phyloP scores from a whole-genome alignment of 2,888 invertebrate species.

The Pardosa pseudoannulata region DNA sequence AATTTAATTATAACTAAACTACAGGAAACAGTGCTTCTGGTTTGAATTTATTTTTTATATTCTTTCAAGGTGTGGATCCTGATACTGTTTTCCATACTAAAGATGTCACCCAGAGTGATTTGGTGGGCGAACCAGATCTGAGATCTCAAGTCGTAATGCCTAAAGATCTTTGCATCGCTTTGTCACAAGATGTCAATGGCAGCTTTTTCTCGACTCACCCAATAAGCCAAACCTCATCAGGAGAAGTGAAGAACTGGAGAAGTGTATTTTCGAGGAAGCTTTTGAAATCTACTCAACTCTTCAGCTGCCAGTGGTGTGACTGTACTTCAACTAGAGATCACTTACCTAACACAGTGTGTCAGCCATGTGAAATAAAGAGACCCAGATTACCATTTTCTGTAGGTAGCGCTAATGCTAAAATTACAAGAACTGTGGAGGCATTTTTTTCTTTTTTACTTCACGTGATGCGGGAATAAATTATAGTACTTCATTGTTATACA shows the following conservation, averaged over 20 bases:
- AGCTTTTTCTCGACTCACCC: conserved; percentile 72
- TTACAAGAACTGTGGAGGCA: conserved; percentile 53
- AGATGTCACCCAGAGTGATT: conserved; percentile 63
- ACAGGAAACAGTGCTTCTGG: no score
- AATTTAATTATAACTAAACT: no score
- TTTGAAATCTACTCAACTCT: conserved; percentile 77
- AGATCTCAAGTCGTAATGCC: conserved; percentile 56
- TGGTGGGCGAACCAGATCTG: conserved; percentile 65
- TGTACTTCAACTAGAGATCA: conserved; percentile 78
- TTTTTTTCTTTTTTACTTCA: conserved; percentile 51
- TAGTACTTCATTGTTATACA: background rate
- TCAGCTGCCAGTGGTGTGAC: conserved; percentile 78
- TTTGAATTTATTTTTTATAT: no score
- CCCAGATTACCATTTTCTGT: conserved; percentile 66
- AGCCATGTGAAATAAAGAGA: conserved; percentile 52
- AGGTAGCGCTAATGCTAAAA: conserved; percentile 63
- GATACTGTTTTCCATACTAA: conserved; percentile 63
- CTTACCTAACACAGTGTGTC: conserved; percentile 69
- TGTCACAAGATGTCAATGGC: conserved; percentile 70
- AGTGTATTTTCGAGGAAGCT: conserved; percentile 75
- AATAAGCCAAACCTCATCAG: conserved; percentile 7
- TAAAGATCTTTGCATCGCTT: conserved; percentile 66
- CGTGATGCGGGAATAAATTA: background rate
- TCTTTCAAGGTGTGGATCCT: conserved; percentile 71
- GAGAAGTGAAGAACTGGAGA: conserved; percentile 61